phyloP scores from a whole-genome alignment of 2,113 vertebrate species.

The Puntigrus tetrazona region DNA sequence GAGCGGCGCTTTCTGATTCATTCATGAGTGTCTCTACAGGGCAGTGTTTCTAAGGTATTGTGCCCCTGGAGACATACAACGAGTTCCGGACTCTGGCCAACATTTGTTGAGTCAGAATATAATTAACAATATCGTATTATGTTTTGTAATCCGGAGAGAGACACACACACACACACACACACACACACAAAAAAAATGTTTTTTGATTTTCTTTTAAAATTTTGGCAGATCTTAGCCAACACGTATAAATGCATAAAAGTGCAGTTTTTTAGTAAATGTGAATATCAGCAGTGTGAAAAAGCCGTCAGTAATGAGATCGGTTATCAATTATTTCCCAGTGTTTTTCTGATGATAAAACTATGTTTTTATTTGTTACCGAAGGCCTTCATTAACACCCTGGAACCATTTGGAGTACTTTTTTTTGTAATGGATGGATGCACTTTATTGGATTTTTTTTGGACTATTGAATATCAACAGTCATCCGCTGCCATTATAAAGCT shows the following conservation, averaged over 20 bases:
- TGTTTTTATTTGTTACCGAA: too few species aligned
- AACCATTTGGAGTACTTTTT: too few species aligned
- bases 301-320: background rate
- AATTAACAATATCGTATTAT: background rate
- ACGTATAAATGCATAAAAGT: background rate
- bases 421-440: too few species aligned
- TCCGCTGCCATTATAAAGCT: too few species aligned
- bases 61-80: background rate
- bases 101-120: background rate
- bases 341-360: background rate
- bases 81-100: background rate
- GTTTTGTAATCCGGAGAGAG: background rate
- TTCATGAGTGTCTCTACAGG: conserved; percentile 15
- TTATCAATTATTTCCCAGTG: background rate
- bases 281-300: background rate
- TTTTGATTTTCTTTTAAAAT: too few species aligned
- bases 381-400: too few species aligned
- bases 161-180: too few species aligned
- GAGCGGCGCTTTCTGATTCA: conserved; percentile 28
- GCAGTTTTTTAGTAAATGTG: too few species aligned
- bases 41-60: background rate
- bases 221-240: background rate
- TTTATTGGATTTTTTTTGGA: too few species aligned
- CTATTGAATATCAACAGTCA: too few species aligned
- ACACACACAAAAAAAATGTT: too few species aligned